phyloP scores from a whole-genome alignment of 2,888 invertebrate species.

The Cheilosia variabilis region DNA sequence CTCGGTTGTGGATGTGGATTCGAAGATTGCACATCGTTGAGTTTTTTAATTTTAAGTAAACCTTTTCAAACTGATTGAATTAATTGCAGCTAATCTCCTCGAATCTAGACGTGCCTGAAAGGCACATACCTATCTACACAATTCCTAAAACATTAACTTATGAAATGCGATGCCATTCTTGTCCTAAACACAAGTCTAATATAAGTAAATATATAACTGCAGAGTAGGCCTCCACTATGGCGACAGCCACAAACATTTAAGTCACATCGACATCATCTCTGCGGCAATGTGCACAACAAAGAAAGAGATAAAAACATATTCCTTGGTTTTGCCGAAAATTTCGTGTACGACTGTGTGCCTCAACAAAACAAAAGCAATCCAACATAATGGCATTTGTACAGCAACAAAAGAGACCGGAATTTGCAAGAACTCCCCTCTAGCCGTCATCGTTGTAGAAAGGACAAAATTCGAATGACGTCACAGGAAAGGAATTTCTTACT shows the following conservation, averaged over 20 bases:
- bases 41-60: too few species aligned
- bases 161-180: too few species aligned
- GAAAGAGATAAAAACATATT: constrained; percentile 49
- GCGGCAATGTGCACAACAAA: background rate
- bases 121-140: too few species aligned
- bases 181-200: too few species aligned
- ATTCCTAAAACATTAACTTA: too few species aligned
- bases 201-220: too few species aligned
- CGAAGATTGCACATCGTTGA: too few species aligned
- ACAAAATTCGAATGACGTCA: constrained; percentile 64
- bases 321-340: constrained; percentile 36
- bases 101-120: too few species aligned
- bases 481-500: constrained; percentile 53
- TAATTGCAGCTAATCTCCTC: too few species aligned
- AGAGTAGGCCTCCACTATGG: background rate
- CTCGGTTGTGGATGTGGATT: too few species aligned
- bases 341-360: constrained; percentile 35
- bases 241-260: background rate
- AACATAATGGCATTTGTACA: background rate
- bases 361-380: constrained; percentile 28
- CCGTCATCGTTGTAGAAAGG: constrained; percentile 16
- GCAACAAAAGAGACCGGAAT: constrained; percentile 41
- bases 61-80: too few species aligned
- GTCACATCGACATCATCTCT: background rate
- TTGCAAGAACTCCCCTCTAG: constrained; percentile 17